Percentiles rank a stretch among this genome's conserved stretches.
phyloP scores from a whole-genome alignment of 2,113 vertebrate species.

The Triplophysa rosa region DNA sequence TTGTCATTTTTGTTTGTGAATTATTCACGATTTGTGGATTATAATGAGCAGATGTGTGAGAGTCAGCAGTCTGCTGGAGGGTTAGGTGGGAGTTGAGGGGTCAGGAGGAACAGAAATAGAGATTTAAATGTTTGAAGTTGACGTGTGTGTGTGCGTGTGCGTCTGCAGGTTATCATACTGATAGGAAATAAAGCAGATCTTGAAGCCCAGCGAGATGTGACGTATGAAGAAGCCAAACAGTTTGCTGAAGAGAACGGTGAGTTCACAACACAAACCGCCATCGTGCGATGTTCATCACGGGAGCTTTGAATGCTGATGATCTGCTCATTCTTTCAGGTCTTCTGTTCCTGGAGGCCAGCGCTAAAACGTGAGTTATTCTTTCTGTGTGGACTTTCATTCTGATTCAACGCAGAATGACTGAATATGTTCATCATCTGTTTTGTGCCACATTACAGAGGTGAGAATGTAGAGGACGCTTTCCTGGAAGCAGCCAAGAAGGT shows the following conservation, averaged over 20 bases:
- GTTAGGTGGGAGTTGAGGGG: too few species aligned
- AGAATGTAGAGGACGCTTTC: constrained; percentile 98
- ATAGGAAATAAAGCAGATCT: constrained; percentile 99
- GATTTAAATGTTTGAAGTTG: neutral
- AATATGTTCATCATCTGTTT: neutral
- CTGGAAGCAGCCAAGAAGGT: constrained; percentile 99
- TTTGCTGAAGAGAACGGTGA: constrained; percentile 88
- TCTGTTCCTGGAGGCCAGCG: constrained; percentile 96
- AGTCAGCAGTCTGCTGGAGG: neutral
- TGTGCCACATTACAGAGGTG: constrained; percentile 76
- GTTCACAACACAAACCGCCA: neutral
- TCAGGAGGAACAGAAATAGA: too few species aligned
- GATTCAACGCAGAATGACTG: too few species aligned
- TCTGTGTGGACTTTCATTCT: too few species aligned
- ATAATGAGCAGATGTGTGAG: neutral
- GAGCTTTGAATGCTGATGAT: constrained; percentile 36
- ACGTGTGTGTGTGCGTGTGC: neutral
- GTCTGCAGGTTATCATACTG: constrained; percentile 93
- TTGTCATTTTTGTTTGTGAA: too few species aligned
- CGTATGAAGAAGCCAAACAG: constrained; percentile 98
- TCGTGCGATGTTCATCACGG: neutral
- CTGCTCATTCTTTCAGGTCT: constrained; percentile 76
- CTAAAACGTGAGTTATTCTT: constrained; percentile 93
- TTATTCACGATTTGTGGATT: too few species aligned
- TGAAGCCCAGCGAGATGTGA: constrained; percentile 97